A percentile compares a stretch with the other conserved stretches of the same genome.
phyloP scores from a whole-genome alignment of 2,797 vertebrate genomes.

The Melanotaenia boesemani region DNA sequence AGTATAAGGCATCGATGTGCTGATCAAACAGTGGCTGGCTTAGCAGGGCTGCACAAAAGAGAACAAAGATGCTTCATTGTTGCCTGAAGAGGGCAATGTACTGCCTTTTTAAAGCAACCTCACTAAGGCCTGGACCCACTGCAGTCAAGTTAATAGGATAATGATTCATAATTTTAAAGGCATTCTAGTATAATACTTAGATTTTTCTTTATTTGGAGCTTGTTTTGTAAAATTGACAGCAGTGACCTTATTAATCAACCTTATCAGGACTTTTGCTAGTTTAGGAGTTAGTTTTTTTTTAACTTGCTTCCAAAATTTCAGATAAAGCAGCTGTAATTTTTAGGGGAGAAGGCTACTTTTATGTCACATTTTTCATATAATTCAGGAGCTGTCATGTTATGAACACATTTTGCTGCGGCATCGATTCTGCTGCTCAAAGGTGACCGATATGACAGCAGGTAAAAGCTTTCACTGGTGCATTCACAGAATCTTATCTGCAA shows the following conservation, averaged over 20 bases:
- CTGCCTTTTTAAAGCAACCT: constrained; percentile 60
- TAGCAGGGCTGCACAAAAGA: constrained; percentile 72
- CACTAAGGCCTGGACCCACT: constrained; percentile 12
- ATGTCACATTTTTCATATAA: constrained; percentile 5
- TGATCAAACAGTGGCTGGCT: constrained; percentile 75
- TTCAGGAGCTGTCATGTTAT: constrained; percentile 38
- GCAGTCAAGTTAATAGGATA: constrained; percentile 27
- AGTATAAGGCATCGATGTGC: constrained; percentile 86
- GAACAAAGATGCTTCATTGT: constrained; percentile 57
- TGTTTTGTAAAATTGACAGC: constrained; percentile 33
- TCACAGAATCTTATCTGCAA: constrained; percentile 22
- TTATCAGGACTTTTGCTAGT: constrained; percentile 16
- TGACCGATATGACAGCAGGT: constrained; percentile 30
- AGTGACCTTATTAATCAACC: constrained; percentile 24
- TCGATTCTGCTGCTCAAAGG: constrained; percentile 19
- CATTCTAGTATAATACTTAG: constrained; percentile 22
- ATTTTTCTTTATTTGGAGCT: constrained; percentile 22
- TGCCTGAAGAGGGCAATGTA: constrained; percentile 62
- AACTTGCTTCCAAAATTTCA: constrained; percentile 5
- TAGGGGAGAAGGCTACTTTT: neutral
- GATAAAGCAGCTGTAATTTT: constrained; percentile 2
- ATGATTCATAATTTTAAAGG: constrained; percentile 19
- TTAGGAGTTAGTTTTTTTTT: neutral
- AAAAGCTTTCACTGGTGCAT: constrained; percentile 24
- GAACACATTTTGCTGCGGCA: constrained; percentile 56